Evolutionary conservation across 2,113 vertebrate species (phyloP), one percentile per base, ranked within the genome.

Genomic region (Oxygymnocypris stewartii): DNA sequence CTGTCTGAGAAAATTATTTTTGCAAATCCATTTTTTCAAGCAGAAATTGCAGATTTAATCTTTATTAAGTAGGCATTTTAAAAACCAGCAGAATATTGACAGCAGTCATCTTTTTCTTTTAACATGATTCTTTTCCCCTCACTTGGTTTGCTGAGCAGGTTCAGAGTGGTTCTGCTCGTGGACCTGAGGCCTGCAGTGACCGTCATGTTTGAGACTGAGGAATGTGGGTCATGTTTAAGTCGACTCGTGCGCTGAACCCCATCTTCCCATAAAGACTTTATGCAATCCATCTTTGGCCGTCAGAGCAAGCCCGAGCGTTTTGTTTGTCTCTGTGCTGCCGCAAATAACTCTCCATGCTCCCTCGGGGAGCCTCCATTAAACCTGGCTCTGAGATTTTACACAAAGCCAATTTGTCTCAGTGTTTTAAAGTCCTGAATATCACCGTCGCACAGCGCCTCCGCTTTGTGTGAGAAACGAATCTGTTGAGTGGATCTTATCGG

Each of bases 181-280:
- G 10, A 49, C 18, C 61, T 35, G 13, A 37, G 81, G 44, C 65
- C 81, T 82, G 47, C 44, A 69, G 81, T 23, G 81, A 44, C 25
- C 12, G 5, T 49, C 40, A 42, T 18, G 37, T 47, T 78, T 35
- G 16, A 63, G 20, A 25, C 71, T 31, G 67, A 25, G 11, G 11
- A 78, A 65, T 78, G 57, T 69, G 76, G 89, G 67, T 86, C 69
- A 82, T 79, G 77, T 71, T 84, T 84, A 67, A 87, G 84, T 84
- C 67, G 47, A 49, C 63, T 71, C 18, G 16, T 18, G 31, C 71
- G 20, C 20, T 78, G 77, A 54, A 71, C 57, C 69, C 20, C 47
- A 31, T 82, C 74, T 35, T 79, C 16, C 84, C 84, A 42, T 42
- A 79, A 84, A 88, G 74, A 59, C 69, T 84, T 59, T 49, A 82